phyloP scores from a whole-genome alignment of 2,797 vertebrate genomes.

The Danio kyathit region DNA sequence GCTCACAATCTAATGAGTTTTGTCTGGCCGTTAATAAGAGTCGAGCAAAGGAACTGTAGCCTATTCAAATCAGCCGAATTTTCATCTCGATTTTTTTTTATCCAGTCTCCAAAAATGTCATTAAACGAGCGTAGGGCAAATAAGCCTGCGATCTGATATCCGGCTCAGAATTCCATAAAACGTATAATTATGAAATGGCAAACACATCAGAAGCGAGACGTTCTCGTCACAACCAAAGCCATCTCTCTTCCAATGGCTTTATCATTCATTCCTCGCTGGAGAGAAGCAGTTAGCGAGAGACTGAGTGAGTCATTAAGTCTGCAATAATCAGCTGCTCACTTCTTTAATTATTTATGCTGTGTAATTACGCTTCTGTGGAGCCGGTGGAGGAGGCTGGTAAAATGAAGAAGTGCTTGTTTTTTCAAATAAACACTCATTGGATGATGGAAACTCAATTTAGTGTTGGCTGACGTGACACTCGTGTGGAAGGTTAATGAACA shows the following conservation, averaged over 20 bases:
- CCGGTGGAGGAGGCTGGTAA: slow-evolving; percentile 43
- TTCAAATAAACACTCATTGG: slow-evolving; percentile 36
- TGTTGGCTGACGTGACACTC: not conserved
- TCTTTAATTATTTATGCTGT: slow-evolving; percentile 71
- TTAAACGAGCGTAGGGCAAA: not conserved
- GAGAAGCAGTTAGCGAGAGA: slow-evolving; percentile 61
- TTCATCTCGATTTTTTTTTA: not conserved
- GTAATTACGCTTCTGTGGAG: slow-evolving; percentile 63
- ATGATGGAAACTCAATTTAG: slow-evolving; percentile 47
- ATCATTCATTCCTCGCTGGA: slow-evolving; percentile 25
- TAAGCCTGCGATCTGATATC: not conserved
- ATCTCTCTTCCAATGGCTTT: slow-evolving; percentile 34
- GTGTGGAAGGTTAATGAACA: slow-evolving; percentile 24
- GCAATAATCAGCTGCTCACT: slow-evolving; percentile 61
- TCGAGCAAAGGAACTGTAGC: not conserved
- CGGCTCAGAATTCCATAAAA: not conserved
- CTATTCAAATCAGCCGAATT: not conserved
- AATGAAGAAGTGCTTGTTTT: slow-evolving; percentile 34
- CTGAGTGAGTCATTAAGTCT: slow-evolving; percentile 70
- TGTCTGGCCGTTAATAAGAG: not conserved
- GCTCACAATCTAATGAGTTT: not conserved
- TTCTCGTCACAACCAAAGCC: slow-evolving; percentile 54
- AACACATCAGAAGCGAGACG: not conserved
- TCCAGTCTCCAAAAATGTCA: not conserved
- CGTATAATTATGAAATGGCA: slow-evolving; percentile 18